These are phyloP conservation scores for Drosophila virilis DNA, from an alignment of 1,140 invertebrate species.

Conservation along the genomic window DNA sequence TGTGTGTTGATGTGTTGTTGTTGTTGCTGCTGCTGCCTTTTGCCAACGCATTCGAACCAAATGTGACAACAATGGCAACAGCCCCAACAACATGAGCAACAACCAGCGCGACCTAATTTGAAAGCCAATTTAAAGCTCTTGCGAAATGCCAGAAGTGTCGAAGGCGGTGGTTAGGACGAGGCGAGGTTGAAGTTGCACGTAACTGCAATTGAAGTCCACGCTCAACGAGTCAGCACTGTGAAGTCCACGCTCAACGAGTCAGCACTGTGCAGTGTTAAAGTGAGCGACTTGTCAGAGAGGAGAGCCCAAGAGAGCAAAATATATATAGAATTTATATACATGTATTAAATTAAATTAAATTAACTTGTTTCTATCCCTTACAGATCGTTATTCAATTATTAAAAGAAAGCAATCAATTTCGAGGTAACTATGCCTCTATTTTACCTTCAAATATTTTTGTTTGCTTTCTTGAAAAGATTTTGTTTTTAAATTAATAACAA, in stretches of 20 bases:
- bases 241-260: conserved; percentile 11
- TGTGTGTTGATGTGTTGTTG: conserved; percentile 25
- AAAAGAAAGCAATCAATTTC: too few relatives aligned
- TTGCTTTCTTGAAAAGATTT: too few relatives aligned
- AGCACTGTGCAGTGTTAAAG: not conserved
- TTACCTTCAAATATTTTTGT: too few relatives aligned
- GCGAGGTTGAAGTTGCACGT: not conserved
- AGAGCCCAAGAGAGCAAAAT: not conserved
- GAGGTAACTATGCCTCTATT: too few relatives aligned
- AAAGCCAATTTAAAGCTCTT: conserved; percentile 56
- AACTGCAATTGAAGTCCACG: conserved; percentile 15
- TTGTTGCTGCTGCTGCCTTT: conserved; percentile 41
- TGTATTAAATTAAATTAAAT: too few relatives aligned
- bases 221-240: conserved; percentile 8
- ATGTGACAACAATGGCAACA: conserved; percentile 72
- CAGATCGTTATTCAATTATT: too few relatives aligned
- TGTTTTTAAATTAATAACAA: too few relatives aligned
- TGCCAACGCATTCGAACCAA: conserved; percentile 61
- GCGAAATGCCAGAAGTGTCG: conserved; percentile 26
- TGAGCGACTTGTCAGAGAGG: not conserved
- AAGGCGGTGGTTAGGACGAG: conserved; percentile 5
- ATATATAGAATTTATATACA: too few relatives aligned
- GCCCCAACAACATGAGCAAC: conserved; percentile 33
- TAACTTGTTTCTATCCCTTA: too few relatives aligned
- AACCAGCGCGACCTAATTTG: conserved; percentile 66